phyloP scores from a whole-genome alignment of 1,140 invertebrate genomes.

The Eulimnadia texana region DNA sequence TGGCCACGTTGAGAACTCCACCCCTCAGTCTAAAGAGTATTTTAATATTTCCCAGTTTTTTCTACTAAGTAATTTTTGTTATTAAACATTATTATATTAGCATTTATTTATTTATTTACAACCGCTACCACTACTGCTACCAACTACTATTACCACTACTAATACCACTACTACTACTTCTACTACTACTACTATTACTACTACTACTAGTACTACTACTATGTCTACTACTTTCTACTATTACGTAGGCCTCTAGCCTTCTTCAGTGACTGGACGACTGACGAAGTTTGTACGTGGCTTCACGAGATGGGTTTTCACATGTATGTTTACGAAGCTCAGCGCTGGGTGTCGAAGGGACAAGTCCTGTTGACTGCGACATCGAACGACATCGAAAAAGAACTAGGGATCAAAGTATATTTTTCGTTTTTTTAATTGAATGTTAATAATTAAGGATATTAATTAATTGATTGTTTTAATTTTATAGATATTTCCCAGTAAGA shows the following conservation, averaged over 20 bases:
- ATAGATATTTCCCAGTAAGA: too few species aligned
- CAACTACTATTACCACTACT: too few species aligned
- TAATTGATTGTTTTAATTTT: too few species aligned
- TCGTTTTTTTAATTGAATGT: constrained; percentile 12
- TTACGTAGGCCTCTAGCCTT: constrained; percentile 37
- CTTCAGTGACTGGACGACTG: constrained; percentile 61
- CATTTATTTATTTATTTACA: too few species aligned
- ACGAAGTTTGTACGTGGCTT: constrained; percentile 77
- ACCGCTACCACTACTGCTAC: too few species aligned
- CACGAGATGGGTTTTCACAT: constrained; percentile 67
- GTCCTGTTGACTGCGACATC: constrained; percentile 64
- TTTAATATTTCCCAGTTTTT: too few species aligned
- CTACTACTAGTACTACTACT: too few species aligned
- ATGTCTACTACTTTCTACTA: neutral
- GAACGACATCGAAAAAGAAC: constrained; percentile 77
- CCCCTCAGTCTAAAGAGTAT: too few species aligned
- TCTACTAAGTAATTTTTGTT: too few species aligned
- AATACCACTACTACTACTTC: too few species aligned
- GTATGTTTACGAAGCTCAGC: constrained; percentile 60
- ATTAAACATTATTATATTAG: too few species aligned
- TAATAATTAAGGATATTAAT: neutral
- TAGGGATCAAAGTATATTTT: constrained; percentile 46
- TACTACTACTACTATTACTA: too few species aligned
- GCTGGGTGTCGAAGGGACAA: constrained; percentile 63
- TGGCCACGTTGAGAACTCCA: neutral